Evolutionary conservation across 2,888 invertebrate genomes (phyloP).

Genomic region (Drosophila ustulata): DNA sequence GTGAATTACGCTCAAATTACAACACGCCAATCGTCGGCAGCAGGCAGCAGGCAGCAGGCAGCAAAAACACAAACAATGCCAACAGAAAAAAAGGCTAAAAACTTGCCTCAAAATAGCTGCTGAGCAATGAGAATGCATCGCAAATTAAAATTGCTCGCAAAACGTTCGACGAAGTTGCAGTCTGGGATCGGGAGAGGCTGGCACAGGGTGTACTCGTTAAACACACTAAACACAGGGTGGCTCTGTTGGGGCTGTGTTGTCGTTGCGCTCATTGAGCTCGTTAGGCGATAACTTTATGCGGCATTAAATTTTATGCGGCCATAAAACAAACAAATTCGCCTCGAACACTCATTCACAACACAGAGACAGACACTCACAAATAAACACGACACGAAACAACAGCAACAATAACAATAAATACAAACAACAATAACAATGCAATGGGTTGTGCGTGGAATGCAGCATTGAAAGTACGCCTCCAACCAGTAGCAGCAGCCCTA

Average conservation of each 20-base stretch:
- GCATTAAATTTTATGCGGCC: constrained; percentile 78
- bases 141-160: constrained; percentile 81
- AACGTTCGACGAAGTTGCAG: constrained; percentile 33
- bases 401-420: constrained; percentile 27
- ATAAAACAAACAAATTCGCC: constrained; percentile 79
- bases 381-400: constrained; percentile 68
- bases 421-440: constrained; percentile 48
- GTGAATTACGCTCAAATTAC: constrained; percentile 82
- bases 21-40: constrained; percentile 45
- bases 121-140: constrained; percentile 73
- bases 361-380: constrained; percentile 43
- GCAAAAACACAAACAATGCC: constrained; percentile 3
- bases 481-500: constrained; percentile 16
- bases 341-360: constrained; percentile 46
- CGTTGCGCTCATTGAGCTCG: constrained; percentile 68
- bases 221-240: constrained; percentile 40
- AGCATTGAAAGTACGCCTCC: constrained; percentile 10
- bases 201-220: constrained; percentile 45
- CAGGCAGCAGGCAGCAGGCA: constrained; percentile 6
- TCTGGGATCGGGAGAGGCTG: neutral
- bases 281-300: constrained; percentile 80
- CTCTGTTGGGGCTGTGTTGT: neutral
- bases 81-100: constrained; percentile 19
- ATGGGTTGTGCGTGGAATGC: constrained; percentile 45
- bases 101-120: constrained; percentile 76